Evolutionary conservation across 2,888 invertebrate genomes (phyloP).

Genomic region (Acrobasis suavella): DNA sequence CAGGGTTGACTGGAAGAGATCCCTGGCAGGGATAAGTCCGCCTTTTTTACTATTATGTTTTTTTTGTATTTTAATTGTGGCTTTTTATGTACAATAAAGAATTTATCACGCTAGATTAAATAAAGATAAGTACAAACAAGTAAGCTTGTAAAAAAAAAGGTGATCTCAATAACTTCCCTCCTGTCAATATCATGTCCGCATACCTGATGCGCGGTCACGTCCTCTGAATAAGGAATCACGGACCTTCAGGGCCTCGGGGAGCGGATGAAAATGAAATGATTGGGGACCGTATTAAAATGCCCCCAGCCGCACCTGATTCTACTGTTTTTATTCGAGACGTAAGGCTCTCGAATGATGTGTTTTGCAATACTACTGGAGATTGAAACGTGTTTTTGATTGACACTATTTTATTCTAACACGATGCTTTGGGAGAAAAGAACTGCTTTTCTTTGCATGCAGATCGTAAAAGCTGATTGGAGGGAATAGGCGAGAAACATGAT

Average conservation of each 20-base stretch:
- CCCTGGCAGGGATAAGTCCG: too few species aligned
- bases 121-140: not conserved
- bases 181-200: conserved; percentile 71
- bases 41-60: too few species aligned
- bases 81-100: too few species aligned
- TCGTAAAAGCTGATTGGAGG: too few species aligned
- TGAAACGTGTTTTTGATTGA: not conserved
- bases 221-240: conserved; percentile 80
- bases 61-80: too few species aligned
- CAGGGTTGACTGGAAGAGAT: too few species aligned
- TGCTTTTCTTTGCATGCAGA: too few species aligned
- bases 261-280: conserved; percentile 40
- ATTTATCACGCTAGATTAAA: too few species aligned
- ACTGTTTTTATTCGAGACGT: conserved; percentile 6
- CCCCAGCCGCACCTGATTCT: conserved; percentile 70
- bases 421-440: too few species aligned
- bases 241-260: conserved; percentile 74
- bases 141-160: conserved; percentile 51
- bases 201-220: conserved; percentile 74
- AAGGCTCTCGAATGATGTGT: not conserved
- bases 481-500: too few species aligned
- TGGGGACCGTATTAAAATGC: conserved; percentile 76
- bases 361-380: conserved; percentile 6
- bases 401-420: too few species aligned
- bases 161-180: not conserved